Evolutionary conservation across 1,140 invertebrate species (phyloP).

Genomic region (Acromyrmex echinatior): DNA sequence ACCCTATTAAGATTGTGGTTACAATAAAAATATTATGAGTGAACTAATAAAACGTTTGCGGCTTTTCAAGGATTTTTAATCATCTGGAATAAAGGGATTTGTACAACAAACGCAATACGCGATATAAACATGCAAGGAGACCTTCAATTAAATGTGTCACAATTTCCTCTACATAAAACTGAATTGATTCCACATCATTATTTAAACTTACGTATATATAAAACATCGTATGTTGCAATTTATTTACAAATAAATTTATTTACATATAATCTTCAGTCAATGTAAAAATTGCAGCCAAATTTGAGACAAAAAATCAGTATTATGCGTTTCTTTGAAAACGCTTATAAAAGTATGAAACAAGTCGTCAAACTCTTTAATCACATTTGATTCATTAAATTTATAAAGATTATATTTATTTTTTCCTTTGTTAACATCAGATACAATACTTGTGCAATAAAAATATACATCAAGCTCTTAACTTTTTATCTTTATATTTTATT

Average conservation of each 20-base stretch:
- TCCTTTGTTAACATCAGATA: neutral
- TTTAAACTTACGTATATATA: neutral
- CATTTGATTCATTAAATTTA: neutral
- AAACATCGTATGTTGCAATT: neutral
- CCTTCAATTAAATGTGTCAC: conserved; percentile 2
- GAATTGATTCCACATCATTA: conserved; percentile 20
- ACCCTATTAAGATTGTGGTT: conserved; percentile 8
- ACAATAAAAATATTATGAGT: conserved; percentile 21
- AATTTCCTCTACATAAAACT: conserved; percentile 2
- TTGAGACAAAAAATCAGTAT: neutral
- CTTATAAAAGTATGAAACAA: neutral
- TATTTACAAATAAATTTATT: conserved; percentile 17
- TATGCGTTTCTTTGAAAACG: neutral
- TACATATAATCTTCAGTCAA: neutral
- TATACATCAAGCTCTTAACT: neutral
- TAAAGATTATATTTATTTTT: neutral
- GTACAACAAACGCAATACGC: neutral
- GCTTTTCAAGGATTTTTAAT: conserved; percentile 7
- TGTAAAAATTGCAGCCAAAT: neutral
- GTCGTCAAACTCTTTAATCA: neutral
- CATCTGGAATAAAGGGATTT: neutral
- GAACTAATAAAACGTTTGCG: conserved; percentile 32
- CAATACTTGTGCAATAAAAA: neutral
- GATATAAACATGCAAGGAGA: neutral
- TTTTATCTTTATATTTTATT: neutral